Conservation (phyloP, 2,797 vertebrate species). For the Microcaecilia unicolor region DNA sequence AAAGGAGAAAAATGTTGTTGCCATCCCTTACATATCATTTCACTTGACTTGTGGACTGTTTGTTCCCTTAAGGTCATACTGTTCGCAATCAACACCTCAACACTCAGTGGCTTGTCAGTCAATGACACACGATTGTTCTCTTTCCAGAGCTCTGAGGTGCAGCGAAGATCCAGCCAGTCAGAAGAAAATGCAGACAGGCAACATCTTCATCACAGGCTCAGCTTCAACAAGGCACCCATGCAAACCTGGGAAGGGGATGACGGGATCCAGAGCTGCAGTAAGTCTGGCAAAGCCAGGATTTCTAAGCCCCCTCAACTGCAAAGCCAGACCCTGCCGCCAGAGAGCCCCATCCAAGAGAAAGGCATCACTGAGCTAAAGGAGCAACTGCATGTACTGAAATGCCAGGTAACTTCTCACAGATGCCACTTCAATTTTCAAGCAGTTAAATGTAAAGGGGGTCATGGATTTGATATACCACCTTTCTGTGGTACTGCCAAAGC, state of each 20-base stretch:
- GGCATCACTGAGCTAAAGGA: conserved; percentile 57
- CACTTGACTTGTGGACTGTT: too few species aligned
- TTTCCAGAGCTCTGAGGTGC: not conserved
- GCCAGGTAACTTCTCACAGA: conserved; percentile 63
- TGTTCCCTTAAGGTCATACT: not conserved
- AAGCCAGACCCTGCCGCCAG: not conserved
- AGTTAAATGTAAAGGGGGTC: too few species aligned
- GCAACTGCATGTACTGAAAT: conserved; percentile 55
- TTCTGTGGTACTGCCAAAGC: too few species aligned
- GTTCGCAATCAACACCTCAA: not conserved
- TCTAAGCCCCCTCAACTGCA: not conserved
- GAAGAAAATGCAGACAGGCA: not conserved
- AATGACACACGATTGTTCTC: not conserved
- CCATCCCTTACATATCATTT: too few species aligned
- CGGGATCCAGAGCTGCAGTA: not conserved
- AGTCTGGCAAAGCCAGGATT: not conserved
- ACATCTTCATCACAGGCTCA: not conserved
- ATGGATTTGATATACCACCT: too few species aligned
- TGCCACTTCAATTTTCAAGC: too few species aligned
- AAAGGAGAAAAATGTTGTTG: too few species aligned
- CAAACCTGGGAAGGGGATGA: not conserved
- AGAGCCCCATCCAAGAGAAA: not conserved
- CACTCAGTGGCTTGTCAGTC: not conserved
- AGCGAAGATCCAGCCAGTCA: not conserved
- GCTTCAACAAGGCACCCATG: not conserved